Evolutionary conservation across 2,113 vertebrate genomes (phyloP).

Genomic region (Hydrolagus affinis): DNA sequence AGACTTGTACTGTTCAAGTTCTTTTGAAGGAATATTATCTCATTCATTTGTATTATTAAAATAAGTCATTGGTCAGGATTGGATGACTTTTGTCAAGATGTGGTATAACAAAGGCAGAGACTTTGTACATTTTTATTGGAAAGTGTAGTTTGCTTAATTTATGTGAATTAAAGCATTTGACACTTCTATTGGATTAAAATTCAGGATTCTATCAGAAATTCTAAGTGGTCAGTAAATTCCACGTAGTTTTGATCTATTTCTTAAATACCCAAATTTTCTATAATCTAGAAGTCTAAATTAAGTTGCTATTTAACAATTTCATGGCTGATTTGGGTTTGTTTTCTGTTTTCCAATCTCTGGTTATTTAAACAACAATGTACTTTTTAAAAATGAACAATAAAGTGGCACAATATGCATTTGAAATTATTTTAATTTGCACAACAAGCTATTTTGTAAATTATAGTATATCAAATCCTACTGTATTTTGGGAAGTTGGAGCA

Average conservation of each 20-base stretch:
- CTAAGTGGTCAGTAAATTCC: not conserved
- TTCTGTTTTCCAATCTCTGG: not conserved
- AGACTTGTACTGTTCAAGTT: not conserved
- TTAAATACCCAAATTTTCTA: not conserved
- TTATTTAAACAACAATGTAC: slow-evolving; percentile 16
- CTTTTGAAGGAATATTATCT: not conserved
- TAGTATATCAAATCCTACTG: no score
- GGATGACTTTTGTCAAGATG: not conserved
- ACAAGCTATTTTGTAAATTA: no score
- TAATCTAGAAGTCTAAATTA: not conserved
- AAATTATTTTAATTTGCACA: no score
- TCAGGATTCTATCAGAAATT: not conserved
- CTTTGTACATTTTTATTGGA: no score
- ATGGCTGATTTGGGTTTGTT: not conserved
- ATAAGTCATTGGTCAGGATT: not conserved
- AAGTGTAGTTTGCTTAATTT: not conserved
- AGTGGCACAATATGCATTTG: slow-evolving; percentile 4
- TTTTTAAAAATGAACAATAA: slow-evolving; percentile 18
- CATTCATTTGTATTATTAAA: not conserved
- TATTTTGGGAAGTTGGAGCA: no score
- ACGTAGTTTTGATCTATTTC: not conserved
- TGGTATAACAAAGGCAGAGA: not conserved
- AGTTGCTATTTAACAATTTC: not conserved
- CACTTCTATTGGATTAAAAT: not conserved
- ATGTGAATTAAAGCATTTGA: not conserved